phyloP scores from a whole-genome alignment of 2,113 vertebrate genomes.

The zebrafish (Danio rerio) region DNA sequence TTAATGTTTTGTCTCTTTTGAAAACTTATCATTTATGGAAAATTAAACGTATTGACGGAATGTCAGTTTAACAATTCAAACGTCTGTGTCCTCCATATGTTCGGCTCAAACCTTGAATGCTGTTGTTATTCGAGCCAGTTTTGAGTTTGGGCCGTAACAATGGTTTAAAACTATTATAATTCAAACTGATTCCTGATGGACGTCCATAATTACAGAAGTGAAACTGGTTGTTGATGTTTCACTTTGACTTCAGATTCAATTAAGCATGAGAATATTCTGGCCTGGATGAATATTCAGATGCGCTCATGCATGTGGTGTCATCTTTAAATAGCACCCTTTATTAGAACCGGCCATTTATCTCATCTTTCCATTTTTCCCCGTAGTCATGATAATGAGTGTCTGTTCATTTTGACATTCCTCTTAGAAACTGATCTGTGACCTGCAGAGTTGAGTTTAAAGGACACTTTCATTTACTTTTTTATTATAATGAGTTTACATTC shows the following conservation, averaged over 20 bases:
- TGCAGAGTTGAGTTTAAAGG: not conserved
- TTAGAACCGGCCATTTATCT: conserved; percentile 6
- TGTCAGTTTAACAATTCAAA: too few relatives aligned
- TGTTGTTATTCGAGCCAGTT: too few relatives aligned
- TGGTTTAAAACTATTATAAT: not conserved
- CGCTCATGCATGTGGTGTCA: not conserved
- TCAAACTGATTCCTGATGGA: not conserved
- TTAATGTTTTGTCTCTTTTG: too few relatives aligned
- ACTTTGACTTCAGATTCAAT: not conserved
- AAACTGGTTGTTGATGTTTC: not conserved
- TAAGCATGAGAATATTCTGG: not conserved
- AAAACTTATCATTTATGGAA: too few relatives aligned
- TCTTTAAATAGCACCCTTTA: conserved; percentile 8
- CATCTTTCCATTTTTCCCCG: not conserved
- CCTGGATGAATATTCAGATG: not conserved
- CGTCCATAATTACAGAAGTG: not conserved
- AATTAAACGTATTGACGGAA: too few relatives aligned
- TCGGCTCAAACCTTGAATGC: too few relatives aligned
- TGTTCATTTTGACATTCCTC: not conserved
- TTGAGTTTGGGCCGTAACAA: too few relatives aligned
- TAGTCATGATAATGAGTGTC: not conserved
- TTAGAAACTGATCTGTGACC: not conserved
- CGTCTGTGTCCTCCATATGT: too few relatives aligned
- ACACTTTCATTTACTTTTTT: not conserved
- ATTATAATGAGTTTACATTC: not conserved